Evolutionary conservation across 2,888 invertebrate genomes (phyloP).

Genomic region (Mesorhabditis belari): DNA sequence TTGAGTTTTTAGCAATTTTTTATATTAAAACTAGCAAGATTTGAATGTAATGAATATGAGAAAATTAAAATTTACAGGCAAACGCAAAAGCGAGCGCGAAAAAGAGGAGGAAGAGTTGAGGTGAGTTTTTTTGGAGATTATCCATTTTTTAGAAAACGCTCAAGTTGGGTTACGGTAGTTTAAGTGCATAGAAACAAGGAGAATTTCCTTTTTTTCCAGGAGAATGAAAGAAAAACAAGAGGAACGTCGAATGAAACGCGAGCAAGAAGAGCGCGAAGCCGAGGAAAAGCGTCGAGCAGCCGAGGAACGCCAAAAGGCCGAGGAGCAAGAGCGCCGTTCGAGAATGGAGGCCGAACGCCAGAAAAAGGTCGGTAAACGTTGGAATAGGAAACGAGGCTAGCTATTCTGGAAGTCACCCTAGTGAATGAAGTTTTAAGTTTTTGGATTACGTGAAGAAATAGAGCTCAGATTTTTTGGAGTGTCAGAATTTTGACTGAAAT

Average conservation of each 20-base stretch:
- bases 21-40: background rate
- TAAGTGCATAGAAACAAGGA: background rate
- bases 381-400: too few relatives aligned
- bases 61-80: slow-evolving; percentile 2
- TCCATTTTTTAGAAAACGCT: too few relatives aligned
- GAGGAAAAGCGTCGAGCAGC: slow-evolving; percentile 38
- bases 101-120: slow-evolving; percentile 48
- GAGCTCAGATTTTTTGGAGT: too few relatives aligned
- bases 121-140: slow-evolving; percentile 9
- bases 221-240: slow-evolving; percentile 73
- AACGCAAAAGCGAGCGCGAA: slow-evolving; percentile 51
- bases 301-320: slow-evolving; percentile 46
- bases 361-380: slow-evolving; percentile 24
- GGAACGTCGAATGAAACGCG: slow-evolving; percentile 43
- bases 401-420: too few relatives aligned
- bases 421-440: too few relatives aligned
- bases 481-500: too few relatives aligned
- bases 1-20: background rate
- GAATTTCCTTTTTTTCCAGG: slow-evolving; percentile 72
- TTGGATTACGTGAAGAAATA: too few relatives aligned
- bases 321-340: slow-evolving; percentile 40
- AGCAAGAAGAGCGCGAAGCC: slow-evolving; percentile 46
- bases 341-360: slow-evolving; percentile 44
- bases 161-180: too few relatives aligned
- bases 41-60: background rate